Base-by-base conservation (phyloP, 1,140 invertebrate species). In the Heliconius eleuchia region DNA sequence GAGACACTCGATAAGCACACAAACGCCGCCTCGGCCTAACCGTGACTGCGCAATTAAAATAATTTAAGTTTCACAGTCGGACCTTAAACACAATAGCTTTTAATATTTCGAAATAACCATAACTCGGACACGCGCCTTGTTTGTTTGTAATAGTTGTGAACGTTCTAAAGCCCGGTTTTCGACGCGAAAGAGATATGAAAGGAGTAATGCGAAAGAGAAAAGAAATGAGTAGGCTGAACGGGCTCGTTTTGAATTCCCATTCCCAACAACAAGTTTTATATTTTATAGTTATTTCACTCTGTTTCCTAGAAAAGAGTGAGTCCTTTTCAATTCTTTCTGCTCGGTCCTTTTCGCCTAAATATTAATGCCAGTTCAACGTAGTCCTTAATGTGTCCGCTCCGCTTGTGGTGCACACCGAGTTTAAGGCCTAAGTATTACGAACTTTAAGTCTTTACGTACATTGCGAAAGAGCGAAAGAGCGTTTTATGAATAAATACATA, bases 11-110 rank as follows among this genome's bases (percentile, higher is more conserved):
- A 82, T 73, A 72, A 82, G 70, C 73, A 57, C 76, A 79, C 77
- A 78, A 81, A 7, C 71, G 50, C 50, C 80, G 75, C 37, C 76
- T 39, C 39, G 37, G 74, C 4, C 73, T 46, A 39, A 16, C 34
- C 79, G 74, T 76, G 77, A 78, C 80, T 78, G 39, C 57, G 71
- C 79, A 76, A 80, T 80, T 76, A 80, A 72, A 55, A 72, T 77
- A 73, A 76, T 72, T 70, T 72, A 46, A 72, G 71, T 72, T 72
- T 42, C 30, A 42, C 37, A 72, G 60, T 66, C 27, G 60, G 2
- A 72, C 37, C 9, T 72, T 39, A 42, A 34, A 42, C 39, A 39
- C 71, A 72, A 66, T 27, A 30, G 60, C 60, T 72, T 72, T 72
- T 72, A 72, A 72, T 72, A 72, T 72, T 72, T 72, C 71, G 37